Percentiles rank a stretch among this genome's conserved stretches.
Conservation (phyloP, 1,140 invertebrate species). For the Phortica variegata region DNA sequence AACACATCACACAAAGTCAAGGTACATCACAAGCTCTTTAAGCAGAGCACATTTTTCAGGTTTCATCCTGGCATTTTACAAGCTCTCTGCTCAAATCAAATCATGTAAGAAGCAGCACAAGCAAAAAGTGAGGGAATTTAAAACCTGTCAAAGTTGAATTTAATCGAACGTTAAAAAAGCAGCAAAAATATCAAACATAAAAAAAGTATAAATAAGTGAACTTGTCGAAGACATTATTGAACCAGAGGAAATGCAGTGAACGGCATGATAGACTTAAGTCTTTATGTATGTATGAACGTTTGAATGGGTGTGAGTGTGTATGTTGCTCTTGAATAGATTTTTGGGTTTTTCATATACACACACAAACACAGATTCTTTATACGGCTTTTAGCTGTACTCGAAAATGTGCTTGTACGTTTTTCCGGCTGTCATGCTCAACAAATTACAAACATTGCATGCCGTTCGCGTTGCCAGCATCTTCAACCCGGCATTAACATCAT, state of each 20-base stretch:
- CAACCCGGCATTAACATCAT: too few relatives aligned
- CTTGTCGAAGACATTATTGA: not conserved
- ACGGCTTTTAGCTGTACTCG: too few relatives aligned
- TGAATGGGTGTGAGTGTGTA: too few relatives aligned
- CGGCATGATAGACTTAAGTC: not conserved
- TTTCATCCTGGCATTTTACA: not conserved
- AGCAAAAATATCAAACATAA: constrained; percentile 19
- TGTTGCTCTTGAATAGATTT: too few relatives aligned
- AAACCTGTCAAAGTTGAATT: constrained; percentile 34
- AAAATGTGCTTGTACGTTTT: not conserved
- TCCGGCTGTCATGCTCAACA: not conserved
- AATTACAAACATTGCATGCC: not conserved
- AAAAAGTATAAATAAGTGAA: constrained; percentile 29
- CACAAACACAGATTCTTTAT: too few relatives aligned
- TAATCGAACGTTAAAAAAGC: constrained; percentile 28
- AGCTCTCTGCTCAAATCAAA: not conserved
- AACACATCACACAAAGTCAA: constrained; percentile 24
- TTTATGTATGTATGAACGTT: not conserved
- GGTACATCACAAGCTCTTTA: constrained; percentile 24
- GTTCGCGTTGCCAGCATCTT: not conserved
- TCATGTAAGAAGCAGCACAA: constrained; percentile 8
- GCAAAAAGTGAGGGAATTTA: constrained; percentile 23
- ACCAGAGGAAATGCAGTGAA: not conserved
- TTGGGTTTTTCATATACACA: too few relatives aligned
- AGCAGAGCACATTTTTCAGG: not conserved